Percentiles rank a stretch among this genome's conserved stretches.
These are phyloP conservation scores for Tonatia bakeri DNA, from an alignment of 2,113 vertebrate species.

Conservation along the genomic window DNA sequence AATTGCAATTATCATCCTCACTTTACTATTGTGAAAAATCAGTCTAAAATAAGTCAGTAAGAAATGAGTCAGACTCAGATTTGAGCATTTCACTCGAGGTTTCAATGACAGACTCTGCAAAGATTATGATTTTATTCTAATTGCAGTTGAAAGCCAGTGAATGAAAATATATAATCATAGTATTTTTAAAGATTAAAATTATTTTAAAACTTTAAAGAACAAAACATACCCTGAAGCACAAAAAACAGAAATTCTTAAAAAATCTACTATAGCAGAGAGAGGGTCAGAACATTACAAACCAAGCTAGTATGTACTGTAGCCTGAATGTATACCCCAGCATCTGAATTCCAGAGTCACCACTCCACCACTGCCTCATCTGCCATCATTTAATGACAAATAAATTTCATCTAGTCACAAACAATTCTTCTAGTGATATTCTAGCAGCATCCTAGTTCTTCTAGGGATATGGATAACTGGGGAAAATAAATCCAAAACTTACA, in stretches of 20 bases:
- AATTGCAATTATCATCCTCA: not conserved
- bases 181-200: constrained; percentile 17
- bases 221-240: not conserved
- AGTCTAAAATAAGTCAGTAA: not conserved
- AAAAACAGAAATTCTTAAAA: not conserved
- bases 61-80: not conserved
- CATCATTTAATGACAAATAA: not conserved
- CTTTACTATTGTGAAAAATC: not conserved
- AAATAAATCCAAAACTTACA: not conserved
- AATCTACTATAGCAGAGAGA: not conserved
- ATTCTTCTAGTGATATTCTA: not conserved
- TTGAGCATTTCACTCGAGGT: not conserved
- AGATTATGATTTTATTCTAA: not conserved
- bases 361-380: not conserved
- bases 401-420: not conserved
- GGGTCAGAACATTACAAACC: not conserved
- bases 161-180: not conserved
- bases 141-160: not conserved
- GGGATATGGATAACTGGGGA: not conserved
- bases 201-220: not conserved
- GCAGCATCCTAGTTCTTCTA: not conserved
- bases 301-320: accelerated
- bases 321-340: not conserved
- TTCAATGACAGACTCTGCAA: not conserved
- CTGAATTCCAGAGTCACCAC: not conserved